Conservation (phyloP, 2,113 vertebrate species). For the Rhipidura dahli region DNA sequence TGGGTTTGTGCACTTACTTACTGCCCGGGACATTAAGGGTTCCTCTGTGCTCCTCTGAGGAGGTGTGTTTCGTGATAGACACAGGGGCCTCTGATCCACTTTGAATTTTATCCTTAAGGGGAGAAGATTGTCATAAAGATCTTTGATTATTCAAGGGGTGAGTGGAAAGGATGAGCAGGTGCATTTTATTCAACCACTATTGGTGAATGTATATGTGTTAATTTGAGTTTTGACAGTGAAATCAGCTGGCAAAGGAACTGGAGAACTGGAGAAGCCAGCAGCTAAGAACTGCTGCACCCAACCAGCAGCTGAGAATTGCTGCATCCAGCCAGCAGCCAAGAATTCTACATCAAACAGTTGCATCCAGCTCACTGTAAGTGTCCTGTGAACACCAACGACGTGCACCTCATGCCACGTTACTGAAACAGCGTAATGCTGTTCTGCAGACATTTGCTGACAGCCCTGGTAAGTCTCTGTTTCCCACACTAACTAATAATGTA, state of each 20-base stretch:
- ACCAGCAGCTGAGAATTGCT: no score
- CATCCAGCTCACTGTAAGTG: neutral
- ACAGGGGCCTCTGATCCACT: no score
- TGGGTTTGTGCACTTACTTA: no score
- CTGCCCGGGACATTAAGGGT: no score
- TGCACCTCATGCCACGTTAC: neutral
- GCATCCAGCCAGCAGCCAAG: neutral
- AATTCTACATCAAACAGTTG: no score
- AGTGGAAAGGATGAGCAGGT: neutral
- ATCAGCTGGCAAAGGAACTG: neutral
- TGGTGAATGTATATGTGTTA: neutral
- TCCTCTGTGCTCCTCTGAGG: neutral
- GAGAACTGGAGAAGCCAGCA: neutral
- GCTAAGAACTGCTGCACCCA: no score
- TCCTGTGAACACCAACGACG: neutral
- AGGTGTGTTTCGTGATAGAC: neutral
- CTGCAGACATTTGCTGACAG: neutral
- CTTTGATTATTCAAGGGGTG: no score
- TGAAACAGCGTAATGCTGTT: neutral
- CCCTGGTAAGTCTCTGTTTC: neutral
- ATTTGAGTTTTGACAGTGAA: neutral
- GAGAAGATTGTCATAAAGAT: no score
- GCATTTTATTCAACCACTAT: neutral
- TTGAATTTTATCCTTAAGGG: no score
- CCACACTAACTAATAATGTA: neutral